Percentiles rank a stretch among this genome's conserved stretches.
Evolutionary conservation across 2,113 vertebrate genomes (phyloP).

Genomic region (Microtus ochrogaster): DNA sequence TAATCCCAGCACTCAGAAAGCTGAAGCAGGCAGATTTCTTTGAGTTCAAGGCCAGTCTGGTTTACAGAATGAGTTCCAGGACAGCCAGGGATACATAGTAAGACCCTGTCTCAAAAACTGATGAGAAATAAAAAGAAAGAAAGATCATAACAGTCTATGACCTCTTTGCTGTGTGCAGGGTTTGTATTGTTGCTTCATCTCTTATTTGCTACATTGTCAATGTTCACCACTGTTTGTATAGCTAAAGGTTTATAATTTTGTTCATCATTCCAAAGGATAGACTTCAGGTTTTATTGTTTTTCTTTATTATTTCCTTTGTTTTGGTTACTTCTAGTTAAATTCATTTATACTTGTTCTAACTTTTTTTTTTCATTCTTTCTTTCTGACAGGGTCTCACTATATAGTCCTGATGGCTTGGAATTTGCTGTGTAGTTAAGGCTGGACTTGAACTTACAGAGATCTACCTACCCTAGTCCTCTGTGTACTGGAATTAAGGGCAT

Average conservation of each 20-base stretch:
- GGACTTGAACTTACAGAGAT: not conserved
- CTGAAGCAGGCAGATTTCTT: not conserved
- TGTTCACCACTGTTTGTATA: not conserved
- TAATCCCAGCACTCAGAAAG: not conserved
- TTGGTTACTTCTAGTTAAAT: not conserved
- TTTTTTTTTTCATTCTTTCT: not conserved
- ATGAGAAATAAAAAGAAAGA: not conserved
- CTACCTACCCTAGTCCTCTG: too few species aligned
- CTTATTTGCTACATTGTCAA: not conserved
- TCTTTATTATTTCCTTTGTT: constrained; percentile 8
- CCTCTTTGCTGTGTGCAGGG: not conserved
- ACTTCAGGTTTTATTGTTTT: not conserved
- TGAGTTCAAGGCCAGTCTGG: not conserved
- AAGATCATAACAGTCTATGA: not conserved
- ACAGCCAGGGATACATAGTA: not conserved
- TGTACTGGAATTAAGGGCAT: not conserved
- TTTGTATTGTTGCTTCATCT: not conserved
- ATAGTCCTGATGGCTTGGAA: not conserved
- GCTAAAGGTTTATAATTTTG: constrained; percentile 21
- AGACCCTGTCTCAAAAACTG: not conserved
- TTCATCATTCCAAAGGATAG: constrained; percentile 24
- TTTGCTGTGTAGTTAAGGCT: not conserved
- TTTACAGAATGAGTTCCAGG: not conserved
- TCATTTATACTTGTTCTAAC: not conserved
- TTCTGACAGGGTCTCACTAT: not conserved